These are phyloP conservation scores for Syngnathoides biaculeatus DNA, from an alignment of 2,113 vertebrate genomes.

Conservation along the genomic window DNA sequence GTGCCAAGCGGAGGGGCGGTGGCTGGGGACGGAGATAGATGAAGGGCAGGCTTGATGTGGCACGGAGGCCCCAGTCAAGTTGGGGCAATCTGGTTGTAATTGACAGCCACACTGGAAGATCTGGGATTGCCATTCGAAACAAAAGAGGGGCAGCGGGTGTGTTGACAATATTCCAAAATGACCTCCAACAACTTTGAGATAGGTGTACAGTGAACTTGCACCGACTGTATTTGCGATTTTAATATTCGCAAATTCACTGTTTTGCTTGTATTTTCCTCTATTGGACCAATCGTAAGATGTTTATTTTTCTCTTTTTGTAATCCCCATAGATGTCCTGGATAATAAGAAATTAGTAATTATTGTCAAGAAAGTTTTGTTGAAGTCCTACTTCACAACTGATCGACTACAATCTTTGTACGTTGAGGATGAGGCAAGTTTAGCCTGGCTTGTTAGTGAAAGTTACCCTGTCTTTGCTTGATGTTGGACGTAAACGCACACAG, in stretches of 20 bases:
- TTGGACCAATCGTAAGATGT: too few species aligned
- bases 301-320: too few species aligned
- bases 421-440: too few species aligned
- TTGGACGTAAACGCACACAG: too few species aligned
- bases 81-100: constrained; percentile 67
- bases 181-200: constrained; percentile 44
- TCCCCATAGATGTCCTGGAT: neutral
- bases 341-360: neutral
- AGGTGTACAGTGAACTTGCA: neutral
- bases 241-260: neutral
- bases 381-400: too few species aligned
- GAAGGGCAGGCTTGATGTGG: constrained; percentile 69
- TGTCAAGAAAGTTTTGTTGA: neutral
- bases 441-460: too few species aligned
- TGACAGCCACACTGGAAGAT: constrained; percentile 64
- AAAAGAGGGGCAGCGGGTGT: constrained; percentile 26
- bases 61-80: constrained; percentile 68
- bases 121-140: constrained; percentile 65
- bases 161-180: constrained; percentile 45
- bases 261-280: neutral
- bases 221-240: neutral
- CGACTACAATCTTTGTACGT: too few species aligned
- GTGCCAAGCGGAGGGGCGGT: constrained; percentile 64
- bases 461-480: too few species aligned
- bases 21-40: constrained; percentile 61